Evolutionary conservation across 2,113 vertebrate species (phyloP).

Genomic region (Carassius gibelio): DNA sequence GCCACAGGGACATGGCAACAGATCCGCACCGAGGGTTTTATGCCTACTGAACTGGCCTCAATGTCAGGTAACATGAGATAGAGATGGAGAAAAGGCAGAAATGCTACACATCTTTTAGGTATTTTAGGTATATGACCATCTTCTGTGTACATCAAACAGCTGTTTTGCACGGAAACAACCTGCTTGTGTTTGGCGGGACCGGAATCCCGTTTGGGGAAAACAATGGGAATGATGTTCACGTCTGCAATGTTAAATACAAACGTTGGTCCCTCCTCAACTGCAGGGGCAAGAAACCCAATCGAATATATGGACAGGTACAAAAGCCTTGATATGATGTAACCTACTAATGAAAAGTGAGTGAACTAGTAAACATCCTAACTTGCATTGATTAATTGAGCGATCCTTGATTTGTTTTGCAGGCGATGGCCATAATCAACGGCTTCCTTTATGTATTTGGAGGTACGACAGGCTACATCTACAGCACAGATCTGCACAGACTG

Average conservation of each 20-base stretch:
- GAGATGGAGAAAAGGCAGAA: no score
- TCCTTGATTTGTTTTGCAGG: conserved; percentile 70
- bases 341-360: not conserved
- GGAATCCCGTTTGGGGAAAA: conserved; percentile 97
- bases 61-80: conserved; percentile 87
- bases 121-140: no score
- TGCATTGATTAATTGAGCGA: not conserved
- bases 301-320: conserved; percentile 94
- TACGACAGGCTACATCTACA: conserved; percentile 96
- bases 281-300: conserved; percentile 93
- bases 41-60: conserved; percentile 95
- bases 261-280: conserved; percentile 95
- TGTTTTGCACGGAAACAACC: conserved; percentile 94
- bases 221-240: conserved; percentile 94
- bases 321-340: not conserved
- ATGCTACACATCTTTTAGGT: conserved; percentile 36
- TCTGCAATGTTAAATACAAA: conserved; percentile 96
- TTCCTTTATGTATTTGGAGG: conserved; percentile 96
- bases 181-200: conserved; percentile 94
- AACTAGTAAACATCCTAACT: not conserved
- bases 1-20: conserved; percentile 95
- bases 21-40: conserved; percentile 93
- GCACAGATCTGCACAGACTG: conserved; percentile 93
- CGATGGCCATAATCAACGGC: conserved; percentile 97
- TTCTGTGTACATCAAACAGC: conserved; percentile 73